Evolutionary conservation across 2,888 invertebrate species (phyloP), one percentile per base, ranked within the genome.

Genomic region (Podabrus alpinus): DNA sequence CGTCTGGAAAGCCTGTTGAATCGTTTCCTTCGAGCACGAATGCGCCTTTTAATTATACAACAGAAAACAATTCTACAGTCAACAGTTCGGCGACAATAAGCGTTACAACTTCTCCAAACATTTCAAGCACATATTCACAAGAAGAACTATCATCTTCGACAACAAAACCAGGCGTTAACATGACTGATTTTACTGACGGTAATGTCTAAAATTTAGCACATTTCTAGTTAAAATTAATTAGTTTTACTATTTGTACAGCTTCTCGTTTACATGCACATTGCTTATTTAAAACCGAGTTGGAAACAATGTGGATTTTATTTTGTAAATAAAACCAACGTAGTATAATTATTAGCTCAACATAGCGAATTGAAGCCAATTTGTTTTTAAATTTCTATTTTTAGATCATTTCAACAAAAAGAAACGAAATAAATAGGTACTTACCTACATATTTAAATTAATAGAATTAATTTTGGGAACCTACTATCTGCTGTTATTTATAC

Each of bases 121-220:
- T 45, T 59, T 80, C 79, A n/a, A 79, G 78, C 59, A 81, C 80
- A 67, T 80, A 79, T 66, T 77, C 79, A 66, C 80, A 79, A 29
- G 70, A 77, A 67, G 76, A 72, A 66, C 68, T 75, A 24, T 72
- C 76, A n/a, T 71, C 74, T 25, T 69, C 76, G 29, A 73, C 78
- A 59, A 71, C 69, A 7, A 61, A 68, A 19, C 9, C 67, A 24
- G 81, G 82, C 15, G 82, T 86, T 17, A 87, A 87, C 80, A 87
- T 87, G 87, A 85, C 83, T 64, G 87, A 87, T 80, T 87, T 84
- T 80, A 87, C 86, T 16, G 84, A 86, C 78, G 87, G 87, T 87
- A 82, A 84, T 24, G 83, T 80, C 70, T 73, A 45, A 17, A 69
- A 45, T 62, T 29, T 29, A 29, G 13, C 29, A 45, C 45, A 45